Base-by-base conservation (phyloP, 1,140 invertebrate genomes). In the Bombus polaris region DNA sequence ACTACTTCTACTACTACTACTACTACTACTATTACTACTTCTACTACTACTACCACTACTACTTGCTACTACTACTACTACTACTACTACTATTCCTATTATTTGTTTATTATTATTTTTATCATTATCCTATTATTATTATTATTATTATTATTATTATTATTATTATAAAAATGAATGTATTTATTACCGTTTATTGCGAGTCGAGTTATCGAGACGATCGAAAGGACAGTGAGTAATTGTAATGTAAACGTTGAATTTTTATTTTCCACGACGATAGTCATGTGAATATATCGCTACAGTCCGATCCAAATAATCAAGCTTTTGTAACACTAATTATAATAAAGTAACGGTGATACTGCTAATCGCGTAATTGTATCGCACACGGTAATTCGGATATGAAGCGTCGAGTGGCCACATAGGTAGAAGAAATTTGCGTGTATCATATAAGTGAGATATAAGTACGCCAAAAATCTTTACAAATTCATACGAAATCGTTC, bases 241-340 rank as follows among this genome's bases (percentile, higher is more conserved):
- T 93, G 91, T 93, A 93, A 93, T 93, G 93, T 92, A 92, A 93
- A 92, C 89, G 92, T 94, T 93, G 88, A 94, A 94, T 92, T 92
- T 94, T 94, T 94, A 94, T 94, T 94, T 94, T 94, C 92, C 93
- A 94, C 85, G 91, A 93, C 87, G 91, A 94, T 92, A 94, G 89
- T 94, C 93, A 94, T 94, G 93, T 94, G 93, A 94, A 94, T 94
- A 94, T 94, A 94, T 92, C 92, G 93, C 93, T 94, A 94, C 93
- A 94, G 94, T 94, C 94, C 94, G 94, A 94, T 94, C 94, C 94
- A 94, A 94, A 93, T 94, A 94, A 94, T 94, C 94, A 94, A 94
- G 94, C 94, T 94, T 94, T 94, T 94, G 93, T 94, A 94, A 94
- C 90, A 94, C 92, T 94, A 92, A 92, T 94, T 93, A 94, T 93